These are phyloP conservation scores for Leucania comma DNA, from an alignment of 2,888 invertebrate species.

Conservation along the genomic window DNA sequence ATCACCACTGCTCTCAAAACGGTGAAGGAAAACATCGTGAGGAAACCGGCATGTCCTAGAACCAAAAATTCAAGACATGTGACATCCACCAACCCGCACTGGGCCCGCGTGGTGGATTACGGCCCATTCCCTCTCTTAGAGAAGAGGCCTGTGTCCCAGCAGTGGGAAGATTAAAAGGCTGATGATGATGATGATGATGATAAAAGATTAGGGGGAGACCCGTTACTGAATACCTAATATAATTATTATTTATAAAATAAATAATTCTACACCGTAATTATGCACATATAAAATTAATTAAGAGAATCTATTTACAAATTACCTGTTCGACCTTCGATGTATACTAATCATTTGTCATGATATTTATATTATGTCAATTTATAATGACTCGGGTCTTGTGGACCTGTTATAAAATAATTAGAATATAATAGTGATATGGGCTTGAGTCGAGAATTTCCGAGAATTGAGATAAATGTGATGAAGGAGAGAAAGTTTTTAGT, in stretches of 20 bases:
- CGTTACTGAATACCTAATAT: neutral
- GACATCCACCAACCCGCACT: too few species aligned
- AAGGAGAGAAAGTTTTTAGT: neutral
- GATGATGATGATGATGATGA: too few species aligned
- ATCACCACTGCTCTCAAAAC: too few species aligned
- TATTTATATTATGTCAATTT: neutral
- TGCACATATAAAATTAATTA: neutral
- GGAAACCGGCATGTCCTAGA: too few species aligned
- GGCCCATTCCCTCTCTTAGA: too few species aligned
- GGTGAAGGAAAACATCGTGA: too few species aligned
- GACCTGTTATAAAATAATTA: neutral
- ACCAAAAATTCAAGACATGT: too few species aligned
- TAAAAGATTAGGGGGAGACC: conserved; percentile 41
- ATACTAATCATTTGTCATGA: neutral
- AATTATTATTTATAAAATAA: conserved; percentile 12
- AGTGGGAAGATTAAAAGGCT: too few species aligned
- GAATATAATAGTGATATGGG: too few species aligned
- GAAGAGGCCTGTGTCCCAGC: too few species aligned
- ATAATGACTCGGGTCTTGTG: neutral
- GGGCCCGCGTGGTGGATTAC: too few species aligned
- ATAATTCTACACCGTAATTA: neutral
- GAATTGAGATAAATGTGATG: neutral
- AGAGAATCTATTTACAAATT: conserved; percentile 9
- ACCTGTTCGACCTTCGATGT: neutral
- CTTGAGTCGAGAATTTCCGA: neutral